Percentiles rank a stretch among this genome's conserved stretches.
phyloP scores from a whole-genome alignment of 2,797 vertebrate species.

The Sarcoramphus papa region DNA sequence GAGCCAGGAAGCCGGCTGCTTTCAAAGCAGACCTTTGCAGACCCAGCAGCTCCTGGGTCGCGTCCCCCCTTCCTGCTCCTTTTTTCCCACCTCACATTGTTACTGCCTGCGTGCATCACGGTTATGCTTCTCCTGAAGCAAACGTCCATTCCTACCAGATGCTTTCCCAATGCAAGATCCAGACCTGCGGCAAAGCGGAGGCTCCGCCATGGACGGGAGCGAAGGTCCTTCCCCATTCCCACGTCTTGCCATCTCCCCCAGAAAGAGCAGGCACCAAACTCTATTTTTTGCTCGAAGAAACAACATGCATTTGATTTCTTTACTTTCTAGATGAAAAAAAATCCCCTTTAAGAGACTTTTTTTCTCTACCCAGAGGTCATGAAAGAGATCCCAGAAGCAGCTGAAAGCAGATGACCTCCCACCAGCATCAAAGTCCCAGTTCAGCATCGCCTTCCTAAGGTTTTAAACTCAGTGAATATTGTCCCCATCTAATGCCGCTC shows the following conservation, averaged over 20 bases:
- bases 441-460: not conserved
- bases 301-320: not conserved
- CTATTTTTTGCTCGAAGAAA: not conserved
- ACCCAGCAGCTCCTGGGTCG: not conserved
- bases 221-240: not conserved
- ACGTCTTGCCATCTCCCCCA: not conserved
- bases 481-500: not conserved
- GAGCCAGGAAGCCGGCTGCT: not conserved
- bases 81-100: not conserved
- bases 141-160: not conserved
- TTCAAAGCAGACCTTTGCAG: not conserved
- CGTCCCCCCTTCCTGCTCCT: not conserved
- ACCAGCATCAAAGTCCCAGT: not conserved
- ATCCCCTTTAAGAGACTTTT: not conserved
- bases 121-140: not conserved
- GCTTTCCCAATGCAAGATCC: not conserved
- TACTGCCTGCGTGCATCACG: fast-evolving
- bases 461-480: not conserved
- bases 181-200: not conserved
- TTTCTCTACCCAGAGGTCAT: not conserved
- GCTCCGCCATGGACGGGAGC: not conserved
- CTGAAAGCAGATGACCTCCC: not conserved
- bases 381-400: not conserved
- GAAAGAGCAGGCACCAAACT: not conserved
- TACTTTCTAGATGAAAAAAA: not conserved